A percentile compares a stretch with the other conserved stretches of the same genome.
Conservation (phyloP, 2,797 vertebrate genomes). For the Pangasius larnaudii region DNA sequence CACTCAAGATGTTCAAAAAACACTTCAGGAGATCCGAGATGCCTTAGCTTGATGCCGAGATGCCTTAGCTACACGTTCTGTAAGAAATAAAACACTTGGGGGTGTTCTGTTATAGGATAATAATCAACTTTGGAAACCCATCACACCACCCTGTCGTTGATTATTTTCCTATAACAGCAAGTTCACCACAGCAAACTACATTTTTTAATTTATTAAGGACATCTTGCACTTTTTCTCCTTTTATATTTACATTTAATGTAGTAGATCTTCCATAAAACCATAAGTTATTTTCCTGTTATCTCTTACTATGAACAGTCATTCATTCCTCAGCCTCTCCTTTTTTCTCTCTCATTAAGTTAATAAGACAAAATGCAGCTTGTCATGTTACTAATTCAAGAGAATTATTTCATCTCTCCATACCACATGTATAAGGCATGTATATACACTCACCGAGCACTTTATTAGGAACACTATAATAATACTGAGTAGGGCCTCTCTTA, state of each 20-base stretch:
- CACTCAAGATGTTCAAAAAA: background rate
- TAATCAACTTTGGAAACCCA: background rate
- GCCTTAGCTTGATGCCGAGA: background rate
- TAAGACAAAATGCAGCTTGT: background rate
- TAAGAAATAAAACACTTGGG: background rate
- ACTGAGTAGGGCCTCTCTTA: background rate
- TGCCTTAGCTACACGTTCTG: background rate
- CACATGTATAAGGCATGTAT: background rate
- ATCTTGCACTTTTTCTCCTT: background rate
- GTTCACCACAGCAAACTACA: background rate
- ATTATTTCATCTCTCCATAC: background rate
- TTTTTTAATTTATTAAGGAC: background rate
- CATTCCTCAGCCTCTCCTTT: background rate
- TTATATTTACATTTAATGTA: background rate
- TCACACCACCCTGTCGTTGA: background rate
- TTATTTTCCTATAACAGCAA: background rate
- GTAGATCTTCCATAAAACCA: background rate
- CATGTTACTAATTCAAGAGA: background rate
- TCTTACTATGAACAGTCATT: background rate
- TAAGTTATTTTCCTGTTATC: background rate
- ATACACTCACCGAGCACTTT: background rate
- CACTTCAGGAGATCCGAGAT: background rate
- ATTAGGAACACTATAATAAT: background rate
- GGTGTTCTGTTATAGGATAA: background rate
- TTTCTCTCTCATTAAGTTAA: background rate